Evolutionary conservation across 1,140 invertebrate species (phyloP).

Genomic region (Drosophila carrolli): DNA sequence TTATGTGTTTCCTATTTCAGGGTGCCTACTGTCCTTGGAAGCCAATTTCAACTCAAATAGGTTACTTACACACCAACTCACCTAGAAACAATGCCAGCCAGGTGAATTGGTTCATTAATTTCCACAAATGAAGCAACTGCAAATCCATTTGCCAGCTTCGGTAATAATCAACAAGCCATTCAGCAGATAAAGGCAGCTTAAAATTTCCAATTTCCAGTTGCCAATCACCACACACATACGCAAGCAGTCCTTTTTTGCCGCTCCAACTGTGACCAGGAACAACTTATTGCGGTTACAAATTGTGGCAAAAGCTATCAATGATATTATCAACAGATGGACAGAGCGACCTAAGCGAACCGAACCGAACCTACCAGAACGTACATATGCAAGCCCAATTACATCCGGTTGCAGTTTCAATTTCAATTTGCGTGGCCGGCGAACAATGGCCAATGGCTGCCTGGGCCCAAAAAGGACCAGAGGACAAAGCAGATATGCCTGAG

Average conservation of each 20-base stretch:
- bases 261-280: constrained; percentile 51
- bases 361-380: constrained; percentile 32
- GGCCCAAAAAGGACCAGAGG: constrained; percentile 31
- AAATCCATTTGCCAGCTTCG: constrained; percentile 38
- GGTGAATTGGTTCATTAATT: constrained; percentile 40
- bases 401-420: constrained; percentile 82
- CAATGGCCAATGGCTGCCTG: constrained; percentile 28
- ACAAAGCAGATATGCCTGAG: constrained; percentile 48
- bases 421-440: constrained; percentile 65
- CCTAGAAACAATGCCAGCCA: constrained; percentile 1
- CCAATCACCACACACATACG: constrained; percentile 21
- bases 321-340: constrained; percentile 63
- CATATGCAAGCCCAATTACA: constrained; percentile 81
- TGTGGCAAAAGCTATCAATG: constrained; percentile 80
- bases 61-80: neutral
- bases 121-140: constrained; percentile 23
- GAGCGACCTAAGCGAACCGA: constrained; percentile 9
- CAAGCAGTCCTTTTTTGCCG: constrained; percentile 27
- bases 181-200: constrained; percentile 53
- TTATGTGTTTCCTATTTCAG: no score
- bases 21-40: neutral
- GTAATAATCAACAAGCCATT: constrained; percentile 69
- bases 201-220: constrained; percentile 61
- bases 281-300: constrained; percentile 81
- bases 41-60: neutral